Evolutionary conservation across 2,888 invertebrate species (phyloP), one percentile per base, ranked within the genome.

Genomic region (Polietes domitor): DNA sequence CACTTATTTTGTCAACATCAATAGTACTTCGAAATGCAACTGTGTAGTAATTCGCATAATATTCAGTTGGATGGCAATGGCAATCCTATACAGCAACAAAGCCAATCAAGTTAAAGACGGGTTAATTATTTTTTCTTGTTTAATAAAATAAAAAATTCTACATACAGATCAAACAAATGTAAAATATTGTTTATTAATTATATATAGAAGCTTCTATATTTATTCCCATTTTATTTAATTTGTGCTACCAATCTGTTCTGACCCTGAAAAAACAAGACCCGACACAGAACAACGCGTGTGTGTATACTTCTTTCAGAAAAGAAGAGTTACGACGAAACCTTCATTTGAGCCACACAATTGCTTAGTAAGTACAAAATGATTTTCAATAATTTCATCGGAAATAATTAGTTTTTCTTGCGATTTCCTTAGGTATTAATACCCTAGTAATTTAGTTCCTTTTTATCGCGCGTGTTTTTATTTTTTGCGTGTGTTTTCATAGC

Each of bases 371-470:
- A 58, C 58, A 6, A 19, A 55, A 2, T 58, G 24, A 26, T 58
- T 58, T 26, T 15, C 2, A 10, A 21, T 12, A 4, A 10, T 21
- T n/a, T n/a, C 95, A 90, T 95, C 95, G 70, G 94, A 95, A 9
- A 94, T 94, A 68, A 68, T 68, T 12, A 10, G 43, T 21, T 68
- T 65, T 68, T 68, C 68, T 68, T 68, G 68, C 43, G 68, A 68
- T 68, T 21, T 41, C 41, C 41, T 68, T 68, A 68, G 68, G 68
- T 68, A 21, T 43, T 68, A 58, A n/a, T 32, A 15, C 43, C 15
- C 37, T 19, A 68, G 68, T 24, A 19, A 21, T 21, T 43, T 68
- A 37, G 1, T 55, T 5, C n/a, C 7, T 58, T 28, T 61, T 43
- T 21, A 37, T 9, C 68, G 68, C 68, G 68, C 24, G 47, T 43